A percentile compares a stretch with the other conserved stretches of the same genome.
phyloP scores from a whole-genome alignment of 2,113 vertebrate genomes.

The Poeciliopsis retropinna region DNA sequence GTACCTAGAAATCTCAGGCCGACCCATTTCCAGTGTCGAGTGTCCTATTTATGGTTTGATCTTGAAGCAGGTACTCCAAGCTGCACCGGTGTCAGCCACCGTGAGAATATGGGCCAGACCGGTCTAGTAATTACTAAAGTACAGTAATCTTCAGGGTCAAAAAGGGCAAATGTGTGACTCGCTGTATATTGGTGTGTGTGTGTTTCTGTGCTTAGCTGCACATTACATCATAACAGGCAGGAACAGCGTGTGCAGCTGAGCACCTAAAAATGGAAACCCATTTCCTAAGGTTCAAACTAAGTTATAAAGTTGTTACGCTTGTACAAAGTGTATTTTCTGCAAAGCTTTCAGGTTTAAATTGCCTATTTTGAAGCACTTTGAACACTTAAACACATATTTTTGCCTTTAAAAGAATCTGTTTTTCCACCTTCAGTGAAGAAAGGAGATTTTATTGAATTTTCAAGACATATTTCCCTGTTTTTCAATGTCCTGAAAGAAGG shows the following conservation, averaged over 20 bases:
- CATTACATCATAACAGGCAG: slow-evolving; percentile 14
- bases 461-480: background rate
- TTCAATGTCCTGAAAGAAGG: slow-evolving; percentile 1
- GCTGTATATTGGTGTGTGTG: background rate
- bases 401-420: slow-evolving; percentile 1
- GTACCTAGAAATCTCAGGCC: background rate
- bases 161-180: background rate
- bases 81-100: slow-evolving; percentile 42
- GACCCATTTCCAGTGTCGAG: background rate
- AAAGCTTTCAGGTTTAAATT: slow-evolving; percentile 17
- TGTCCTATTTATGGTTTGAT: slow-evolving; percentile 32
- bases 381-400: slow-evolving; percentile 14
- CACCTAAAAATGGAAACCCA: slow-evolving; percentile 28
- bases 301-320: slow-evolving; percentile 37
- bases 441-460: slow-evolving; percentile 4
- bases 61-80: slow-evolving; percentile 43
- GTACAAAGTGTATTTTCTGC: slow-evolving; percentile 5
- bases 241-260: slow-evolving; percentile 6
- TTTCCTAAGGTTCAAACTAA: slow-evolving; percentile 23
- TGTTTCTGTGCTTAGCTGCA: background rate
- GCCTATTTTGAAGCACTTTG: slow-evolving; percentile 15
- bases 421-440: background rate
- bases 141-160: slow-evolving; percentile 28
- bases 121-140: slow-evolving; percentile 63
- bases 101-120: slow-evolving; percentile 16